Base-by-base conservation (phyloP, 92 coral and sea anemone genomes). In the Muricea muricata region DNA sequence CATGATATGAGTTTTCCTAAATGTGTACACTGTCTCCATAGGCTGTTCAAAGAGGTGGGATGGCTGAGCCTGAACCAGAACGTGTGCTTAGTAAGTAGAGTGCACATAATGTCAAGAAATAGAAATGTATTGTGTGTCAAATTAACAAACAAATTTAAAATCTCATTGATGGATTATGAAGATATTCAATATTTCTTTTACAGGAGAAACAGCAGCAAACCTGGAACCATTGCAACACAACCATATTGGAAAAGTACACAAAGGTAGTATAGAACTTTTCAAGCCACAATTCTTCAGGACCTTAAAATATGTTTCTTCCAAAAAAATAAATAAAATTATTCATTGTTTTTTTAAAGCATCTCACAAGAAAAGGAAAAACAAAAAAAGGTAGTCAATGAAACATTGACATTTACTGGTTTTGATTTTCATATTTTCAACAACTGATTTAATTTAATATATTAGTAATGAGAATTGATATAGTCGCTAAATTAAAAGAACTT, bases 1-100 rank as follows among this genome's bases (percentile, higher is more conserved):
- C 40, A n/a, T 12, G 41, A 34, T 9, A 63, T 39, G 41, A 3
- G 28, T 41, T 21, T 32, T 28, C 24, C 39, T 54, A 13, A 4
- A 73, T 25, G 3, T 30, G 65, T 41, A 10, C 40, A 5, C 7
- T 79, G 25, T 79, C 25, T 45, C 47, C 21, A 5, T 56, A 94
- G 98, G 98, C 98, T 28, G 94, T 95, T 60, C 93, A 97, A n/a
- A 93, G 95, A 70, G 97, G 98, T 65, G 97, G 97, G 10, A 86
- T 95, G 12, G 85, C 97, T 18, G 98, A 95, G 48, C 95, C 97
- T 25, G 97, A 93, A 46, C 92, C 97, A 8, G 98, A 95, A 93
- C 93, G 81, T 93, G 95, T 90, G 72, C 78, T 94, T 46, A 79
- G 60, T 65, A 25, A 78, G 83, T 78, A 78, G 37, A 34, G 17